These are phyloP conservation scores for Alligator sinensis DNA, from an alignment of 2,113 vertebrate genomes.

Conservation along the genomic window DNA sequence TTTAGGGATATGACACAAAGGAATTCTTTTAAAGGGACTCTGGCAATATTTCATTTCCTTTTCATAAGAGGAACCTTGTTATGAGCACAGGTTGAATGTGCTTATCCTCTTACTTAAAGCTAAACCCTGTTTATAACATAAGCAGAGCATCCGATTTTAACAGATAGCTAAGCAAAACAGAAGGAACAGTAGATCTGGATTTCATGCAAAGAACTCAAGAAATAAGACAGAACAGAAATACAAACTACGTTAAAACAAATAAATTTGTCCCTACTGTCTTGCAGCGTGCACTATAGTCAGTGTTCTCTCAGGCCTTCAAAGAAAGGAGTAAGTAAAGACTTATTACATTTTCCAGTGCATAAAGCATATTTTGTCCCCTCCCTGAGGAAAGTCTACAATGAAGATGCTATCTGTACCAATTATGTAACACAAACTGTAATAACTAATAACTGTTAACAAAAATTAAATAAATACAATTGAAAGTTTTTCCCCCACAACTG, in stretches of 20 bases:
- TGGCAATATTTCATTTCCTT: neutral
- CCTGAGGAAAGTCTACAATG: too few species aligned
- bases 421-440: too few species aligned
- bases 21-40: neutral
- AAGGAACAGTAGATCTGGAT: neutral
- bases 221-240: neutral
- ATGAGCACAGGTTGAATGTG: neutral
- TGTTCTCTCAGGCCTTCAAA: slow-evolving; percentile 5
- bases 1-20: neutral
- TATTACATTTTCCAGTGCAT: too few species aligned
- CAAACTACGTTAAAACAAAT: neutral
- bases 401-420: too few species aligned
- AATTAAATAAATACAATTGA: too few species aligned
- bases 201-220: neutral
- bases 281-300: neutral
- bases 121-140: neutral
- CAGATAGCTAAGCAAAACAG: neutral
- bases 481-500: too few species aligned
- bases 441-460: too few species aligned
- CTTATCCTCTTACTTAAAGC: neutral
- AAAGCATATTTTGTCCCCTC: too few species aligned
- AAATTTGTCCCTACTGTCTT: neutral
- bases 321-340: neutral
- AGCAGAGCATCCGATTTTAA: neutral
- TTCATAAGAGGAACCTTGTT: neutral